Evolutionary conservation across 2,113 vertebrate species (phyloP).

Genomic region (Epinephelus lanceolatus): DNA sequence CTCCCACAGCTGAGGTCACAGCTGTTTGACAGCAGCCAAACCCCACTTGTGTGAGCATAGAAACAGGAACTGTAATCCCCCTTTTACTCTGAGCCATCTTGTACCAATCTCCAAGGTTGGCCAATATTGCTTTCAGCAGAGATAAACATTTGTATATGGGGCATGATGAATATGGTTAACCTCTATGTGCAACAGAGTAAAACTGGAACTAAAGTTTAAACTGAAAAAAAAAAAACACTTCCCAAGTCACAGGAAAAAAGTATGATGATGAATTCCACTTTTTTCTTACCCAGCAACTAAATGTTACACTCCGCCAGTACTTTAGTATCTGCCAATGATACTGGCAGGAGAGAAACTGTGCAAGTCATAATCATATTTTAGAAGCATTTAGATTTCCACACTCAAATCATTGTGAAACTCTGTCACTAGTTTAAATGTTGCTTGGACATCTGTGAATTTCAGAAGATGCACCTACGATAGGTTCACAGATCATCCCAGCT

Average conservation of each 20-base stretch:
- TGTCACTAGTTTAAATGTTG: background rate
- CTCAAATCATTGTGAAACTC: background rate
- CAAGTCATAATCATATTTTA: background rate
- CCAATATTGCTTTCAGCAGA: conserved; percentile 33
- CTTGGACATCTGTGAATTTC: background rate
- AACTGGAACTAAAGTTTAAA: conserved; percentile 2
- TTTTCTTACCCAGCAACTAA: background rate
- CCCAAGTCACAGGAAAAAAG: background rate
- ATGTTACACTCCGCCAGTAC: background rate
- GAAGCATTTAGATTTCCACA: background rate
- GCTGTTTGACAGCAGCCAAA: conserved; percentile 60
- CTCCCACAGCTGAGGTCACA: conserved; percentile 52
- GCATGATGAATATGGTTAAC: conserved; percentile 4
- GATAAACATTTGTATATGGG: conserved; percentile 11
- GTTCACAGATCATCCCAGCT: conserved; percentile 9
- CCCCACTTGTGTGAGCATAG: conserved; percentile 27
- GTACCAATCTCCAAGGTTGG: conserved; percentile 28
- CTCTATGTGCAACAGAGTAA: background rate
- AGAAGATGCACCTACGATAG: background rate
- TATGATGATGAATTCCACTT: background rate
- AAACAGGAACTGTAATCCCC: conserved; percentile 49
- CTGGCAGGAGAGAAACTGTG: background rate
- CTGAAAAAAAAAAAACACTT: background rate
- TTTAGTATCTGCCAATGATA: background rate
- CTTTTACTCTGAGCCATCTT: conserved; percentile 38